phyloP scores from a whole-genome alignment of 2,113 vertebrate genomes.

The Anguilla rostrata region DNA sequence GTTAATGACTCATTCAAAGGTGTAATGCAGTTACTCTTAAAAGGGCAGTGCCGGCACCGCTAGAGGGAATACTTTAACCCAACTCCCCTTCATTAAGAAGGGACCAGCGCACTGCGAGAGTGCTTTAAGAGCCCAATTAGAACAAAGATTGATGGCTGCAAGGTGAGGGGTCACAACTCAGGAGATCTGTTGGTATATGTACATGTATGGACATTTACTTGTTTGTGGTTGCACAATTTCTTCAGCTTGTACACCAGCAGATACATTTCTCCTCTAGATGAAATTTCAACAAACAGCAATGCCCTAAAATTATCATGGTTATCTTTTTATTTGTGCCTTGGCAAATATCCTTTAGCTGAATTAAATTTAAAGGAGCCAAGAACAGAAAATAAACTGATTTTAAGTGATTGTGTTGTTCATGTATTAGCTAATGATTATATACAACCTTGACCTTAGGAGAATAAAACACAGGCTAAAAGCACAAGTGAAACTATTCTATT shows the following conservation, averaged over 20 bases:
- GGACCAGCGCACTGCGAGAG: neutral
- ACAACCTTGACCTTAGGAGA: neutral
- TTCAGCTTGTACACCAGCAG: neutral
- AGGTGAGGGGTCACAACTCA: neutral
- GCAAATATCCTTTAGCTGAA: neutral
- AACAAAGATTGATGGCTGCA: neutral
- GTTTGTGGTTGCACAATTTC: neutral
- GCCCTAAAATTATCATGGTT: too few species aligned
- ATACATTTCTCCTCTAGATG: neutral
- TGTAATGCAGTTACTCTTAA: constrained; percentile 12
- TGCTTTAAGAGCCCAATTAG: neutral
- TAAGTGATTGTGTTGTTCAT: constrained; percentile 1
- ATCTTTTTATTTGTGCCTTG: too few species aligned
- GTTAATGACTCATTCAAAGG: constrained; percentile 24
- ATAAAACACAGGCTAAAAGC: constrained; percentile 7
- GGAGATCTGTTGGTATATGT: neutral
- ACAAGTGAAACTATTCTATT: constrained; percentile 5
- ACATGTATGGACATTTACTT: neutral
- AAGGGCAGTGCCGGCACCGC: neutral
- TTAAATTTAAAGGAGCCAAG: neutral
- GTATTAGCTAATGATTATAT: constrained; percentile 6
- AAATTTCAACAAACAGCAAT: too few species aligned
- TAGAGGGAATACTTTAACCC: neutral
- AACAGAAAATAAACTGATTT: neutral
- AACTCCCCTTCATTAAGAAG: neutral